Percentiles rank a stretch among this genome's conserved stretches.
Evolutionary conservation across 2,113 vertebrate genomes (phyloP).

Genomic region (Ardeotis arabs): DNA sequence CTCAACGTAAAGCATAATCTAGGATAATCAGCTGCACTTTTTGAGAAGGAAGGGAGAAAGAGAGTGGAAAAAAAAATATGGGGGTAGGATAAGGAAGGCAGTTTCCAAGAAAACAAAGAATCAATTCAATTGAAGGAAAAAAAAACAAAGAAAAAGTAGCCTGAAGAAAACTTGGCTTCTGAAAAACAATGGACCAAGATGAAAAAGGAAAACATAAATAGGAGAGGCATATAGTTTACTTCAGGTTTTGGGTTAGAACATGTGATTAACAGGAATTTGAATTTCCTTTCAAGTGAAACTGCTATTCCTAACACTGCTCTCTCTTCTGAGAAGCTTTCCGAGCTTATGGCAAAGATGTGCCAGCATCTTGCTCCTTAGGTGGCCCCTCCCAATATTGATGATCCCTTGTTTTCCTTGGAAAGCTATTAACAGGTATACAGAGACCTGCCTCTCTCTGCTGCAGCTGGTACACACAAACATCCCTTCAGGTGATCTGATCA

Average conservation of each 20-base stretch:
- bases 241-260: not conserved
- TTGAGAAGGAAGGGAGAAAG: not conserved
- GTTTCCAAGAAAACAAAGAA: not conserved
- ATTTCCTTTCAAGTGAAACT: conserved; percentile 5
- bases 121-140: not conserved
- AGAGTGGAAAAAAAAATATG: not conserved
- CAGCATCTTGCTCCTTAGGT: not conserved
- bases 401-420: not conserved
- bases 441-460: not conserved
- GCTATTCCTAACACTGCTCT: not conserved
- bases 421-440: not conserved
- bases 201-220: not conserved
- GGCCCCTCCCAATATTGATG: not conserved
- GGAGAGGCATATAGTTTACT: not conserved
- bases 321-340: not conserved
- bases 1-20: not conserved
- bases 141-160: not conserved
- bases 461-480: not conserved
- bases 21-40: not conserved
- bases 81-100: not conserved
- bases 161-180: not conserved
- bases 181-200: not conserved
- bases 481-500: not conserved
- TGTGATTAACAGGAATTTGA: not conserved
- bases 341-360: not conserved